Evolutionary conservation across 2,888 invertebrate genomes (phyloP).

Genomic region (Spisula subtruncata): DNA sequence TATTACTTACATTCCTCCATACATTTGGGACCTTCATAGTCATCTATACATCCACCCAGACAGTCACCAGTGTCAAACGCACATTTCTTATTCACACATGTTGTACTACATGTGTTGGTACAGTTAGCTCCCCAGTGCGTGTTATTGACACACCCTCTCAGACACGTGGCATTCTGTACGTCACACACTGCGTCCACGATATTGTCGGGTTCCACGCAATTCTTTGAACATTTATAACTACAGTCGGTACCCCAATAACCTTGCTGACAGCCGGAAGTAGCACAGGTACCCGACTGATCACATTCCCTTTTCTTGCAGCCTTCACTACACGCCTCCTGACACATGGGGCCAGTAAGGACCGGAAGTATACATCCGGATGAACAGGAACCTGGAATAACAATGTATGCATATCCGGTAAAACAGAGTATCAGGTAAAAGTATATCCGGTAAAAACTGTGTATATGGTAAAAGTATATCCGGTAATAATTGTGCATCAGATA

Average conservation of each 20-base stretch:
- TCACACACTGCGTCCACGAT: constrained; percentile 13
- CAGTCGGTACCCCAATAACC: constrained; percentile 10
- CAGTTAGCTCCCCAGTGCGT: constrained; percentile 29
- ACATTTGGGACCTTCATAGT: constrained; percentile 32
- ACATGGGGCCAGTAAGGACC: constrained; percentile 24
- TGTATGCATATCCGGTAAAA: too few relatives aligned
- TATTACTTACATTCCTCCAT: constrained; percentile 14
- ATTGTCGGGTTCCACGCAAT: neutral
- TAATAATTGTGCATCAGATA: too few relatives aligned
- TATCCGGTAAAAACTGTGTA: too few relatives aligned
- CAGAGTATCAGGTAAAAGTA: too few relatives aligned
- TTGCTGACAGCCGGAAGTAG: neutral
- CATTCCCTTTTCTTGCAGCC: constrained; percentile 25
- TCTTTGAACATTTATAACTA: neutral
- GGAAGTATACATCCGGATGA: constrained; percentile 4
- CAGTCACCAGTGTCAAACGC: constrained; percentile 17
- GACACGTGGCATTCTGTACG: constrained; percentile 1
- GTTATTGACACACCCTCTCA: constrained; percentile 30
- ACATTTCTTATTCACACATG: constrained; percentile 10
- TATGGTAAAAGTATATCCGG: too few relatives aligned
- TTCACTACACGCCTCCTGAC: constrained; percentile 8
- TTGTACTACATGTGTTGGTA: neutral
- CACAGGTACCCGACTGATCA: constrained; percentile 18
- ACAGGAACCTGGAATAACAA: constrained; percentile 13
- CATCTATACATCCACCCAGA: constrained; percentile 18